phyloP scores from a whole-genome alignment of 2,797 vertebrate genomes.

The Aratinga solstitialis region DNA sequence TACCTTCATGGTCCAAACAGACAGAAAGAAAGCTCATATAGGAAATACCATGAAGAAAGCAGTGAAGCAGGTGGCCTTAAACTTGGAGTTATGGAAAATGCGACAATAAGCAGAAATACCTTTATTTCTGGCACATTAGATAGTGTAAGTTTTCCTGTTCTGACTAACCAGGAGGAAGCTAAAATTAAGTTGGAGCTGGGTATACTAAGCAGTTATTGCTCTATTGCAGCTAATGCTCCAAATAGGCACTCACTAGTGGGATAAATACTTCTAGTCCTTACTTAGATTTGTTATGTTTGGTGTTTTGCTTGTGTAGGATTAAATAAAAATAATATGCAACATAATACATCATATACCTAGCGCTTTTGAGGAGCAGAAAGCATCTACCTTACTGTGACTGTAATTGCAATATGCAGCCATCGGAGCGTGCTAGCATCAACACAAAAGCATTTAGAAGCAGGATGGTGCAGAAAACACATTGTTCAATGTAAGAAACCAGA shows the following conservation, averaged over 20 bases:
- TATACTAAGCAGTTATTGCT: background rate
- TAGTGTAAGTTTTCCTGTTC: background rate
- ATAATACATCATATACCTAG: background rate
- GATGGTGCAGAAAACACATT: background rate
- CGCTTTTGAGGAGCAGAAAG: background rate
- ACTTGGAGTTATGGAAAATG: background rate
- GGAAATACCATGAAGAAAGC: background rate
- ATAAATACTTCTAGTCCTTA: background rate
- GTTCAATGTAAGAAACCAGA: background rate
- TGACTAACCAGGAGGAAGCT: background rate
- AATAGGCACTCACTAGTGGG: background rate
- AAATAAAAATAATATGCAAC: background rate
- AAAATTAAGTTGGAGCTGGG: background rate
- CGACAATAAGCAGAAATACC: background rate
- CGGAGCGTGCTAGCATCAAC: background rate
- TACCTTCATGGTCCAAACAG: background rate
- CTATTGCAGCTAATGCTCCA: background rate
- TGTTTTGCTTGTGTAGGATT: background rate
- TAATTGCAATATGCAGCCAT: background rate
- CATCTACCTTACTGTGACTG: background rate
- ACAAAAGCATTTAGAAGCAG: background rate
- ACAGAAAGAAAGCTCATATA: background rate
- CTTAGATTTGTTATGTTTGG: background rate
- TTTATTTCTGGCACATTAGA: background rate
- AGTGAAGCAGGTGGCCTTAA: background rate